Base-by-base conservation (phyloP, 2,797 vertebrate species). In the Phoebastria nigripes region DNA sequence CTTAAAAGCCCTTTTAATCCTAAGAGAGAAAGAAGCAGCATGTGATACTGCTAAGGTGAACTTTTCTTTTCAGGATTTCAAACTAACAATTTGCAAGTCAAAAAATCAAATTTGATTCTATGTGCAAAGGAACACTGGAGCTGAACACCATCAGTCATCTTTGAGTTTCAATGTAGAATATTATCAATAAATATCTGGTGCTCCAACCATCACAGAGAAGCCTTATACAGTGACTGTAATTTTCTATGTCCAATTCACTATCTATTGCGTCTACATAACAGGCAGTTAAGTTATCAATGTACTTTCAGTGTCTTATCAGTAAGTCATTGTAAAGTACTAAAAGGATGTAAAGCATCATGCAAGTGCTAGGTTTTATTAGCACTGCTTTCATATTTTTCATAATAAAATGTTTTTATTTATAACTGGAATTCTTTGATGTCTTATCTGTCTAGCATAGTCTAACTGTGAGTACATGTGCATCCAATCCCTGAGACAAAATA, bases 1-100 rank as follows among this genome's bases (percentile, higher is more conserved):
- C 94, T 97, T 95, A 99, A 95, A 79, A 99, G 98, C 87, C 76
- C 95, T 95, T 98, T 98, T 82, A 99, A 97, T 91, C 98, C 99
- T 99, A 92, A 52, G 51, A 89, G 46, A 94, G 62, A 97, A 5
- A 96, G 28, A 93, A 93, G 61, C 2, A 87, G 28, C 31, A 86
- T 9, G 21, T 25, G 59, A 58, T 28, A 49, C 33, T 3, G 3
- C 49, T 73, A 70, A 42, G 3, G 3, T 51, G 33, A 89, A 14
- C 46, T 92, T 63, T 69, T 84, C 7, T 62, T 93, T 78, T 71
- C 25, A 74, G 29, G 16, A 80, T 86, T 82, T 81, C 66, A 92
- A 59, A 84, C 17, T 29, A 87, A 83, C 13, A 25, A 70, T 73
- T 59, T 67, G 31, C 6, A 26, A 90, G n/a, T 58, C 11, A 93